Conservation (phyloP, 2,888 invertebrate species). For the Anthophora plumipes region DNA sequence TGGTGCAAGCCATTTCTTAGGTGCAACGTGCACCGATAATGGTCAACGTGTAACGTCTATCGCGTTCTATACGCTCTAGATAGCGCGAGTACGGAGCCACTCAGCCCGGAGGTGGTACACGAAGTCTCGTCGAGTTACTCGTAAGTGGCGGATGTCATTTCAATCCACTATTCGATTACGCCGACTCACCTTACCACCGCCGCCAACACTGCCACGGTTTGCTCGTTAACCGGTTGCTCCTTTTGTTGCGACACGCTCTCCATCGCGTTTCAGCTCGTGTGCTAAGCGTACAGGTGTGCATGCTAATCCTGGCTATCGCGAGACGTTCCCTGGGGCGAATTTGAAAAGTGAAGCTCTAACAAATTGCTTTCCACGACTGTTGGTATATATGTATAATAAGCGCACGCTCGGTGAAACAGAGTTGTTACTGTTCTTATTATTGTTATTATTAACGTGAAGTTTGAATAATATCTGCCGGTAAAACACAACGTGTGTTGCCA, state of each 20-base stretch:
- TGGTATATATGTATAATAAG: too few relatives aligned
- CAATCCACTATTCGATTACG: conserved; percentile 80
- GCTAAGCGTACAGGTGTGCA: neutral
- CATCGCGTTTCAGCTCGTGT: neutral
- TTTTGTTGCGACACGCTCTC: conserved; percentile 44
- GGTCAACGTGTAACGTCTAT: conserved; percentile 69
- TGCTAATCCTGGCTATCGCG: conserved; percentile 2
- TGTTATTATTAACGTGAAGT: too few relatives aligned
- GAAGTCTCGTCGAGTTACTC: conserved; percentile 73
- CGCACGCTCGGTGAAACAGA: too few relatives aligned
- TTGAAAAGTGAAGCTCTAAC: conserved; percentile 6
- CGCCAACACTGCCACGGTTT: conserved; percentile 8
- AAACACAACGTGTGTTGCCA: too few relatives aligned
- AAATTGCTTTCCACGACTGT: neutral
- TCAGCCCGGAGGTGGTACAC: conserved; percentile 59
- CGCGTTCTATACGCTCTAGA: conserved; percentile 56
- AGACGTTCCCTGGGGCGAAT: neutral
- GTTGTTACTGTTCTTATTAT: too few relatives aligned
- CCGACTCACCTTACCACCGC: conserved; percentile 66
- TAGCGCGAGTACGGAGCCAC: conserved; percentile 57
- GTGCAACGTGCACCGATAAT: conserved; percentile 66
- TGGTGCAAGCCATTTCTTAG: conserved; percentile 61
- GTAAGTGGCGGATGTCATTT: conserved; percentile 79
- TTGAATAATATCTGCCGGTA: too few relatives aligned
- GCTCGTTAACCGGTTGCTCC: conserved; percentile 70